Conservation (phyloP, 2,113 vertebrate species). For the Ibidorhyncha struthersii region DNA sequence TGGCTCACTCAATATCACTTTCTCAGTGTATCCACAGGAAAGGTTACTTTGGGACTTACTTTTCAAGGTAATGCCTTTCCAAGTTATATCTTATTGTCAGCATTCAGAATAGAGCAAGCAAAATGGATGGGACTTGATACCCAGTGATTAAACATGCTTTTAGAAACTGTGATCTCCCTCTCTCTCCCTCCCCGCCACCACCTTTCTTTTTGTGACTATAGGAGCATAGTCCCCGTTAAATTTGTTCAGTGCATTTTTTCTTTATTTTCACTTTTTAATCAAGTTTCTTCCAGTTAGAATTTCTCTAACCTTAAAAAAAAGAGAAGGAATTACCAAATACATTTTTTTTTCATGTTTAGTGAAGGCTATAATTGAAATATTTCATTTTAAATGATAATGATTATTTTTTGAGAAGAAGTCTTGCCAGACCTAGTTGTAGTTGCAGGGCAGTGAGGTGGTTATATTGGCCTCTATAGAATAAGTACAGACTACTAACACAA, state of each 20-base stretch:
- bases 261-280: background rate
- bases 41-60: background rate
- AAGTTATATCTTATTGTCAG: background rate
- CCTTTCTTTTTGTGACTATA: background rate
- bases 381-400: background rate
- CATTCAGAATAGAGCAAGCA: background rate
- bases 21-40: background rate
- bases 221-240: background rate
- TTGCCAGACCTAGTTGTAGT: background rate
- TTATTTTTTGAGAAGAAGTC: background rate
- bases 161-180: background rate
- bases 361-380: background rate
- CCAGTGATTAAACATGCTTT: background rate
- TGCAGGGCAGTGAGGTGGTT: background rate
- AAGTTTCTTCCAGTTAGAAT: background rate
- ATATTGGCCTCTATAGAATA: background rate
- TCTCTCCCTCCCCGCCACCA: accelerated
- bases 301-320: background rate
- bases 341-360: background rate
- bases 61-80: background rate
- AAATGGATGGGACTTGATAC: background rate
- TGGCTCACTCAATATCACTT: background rate
- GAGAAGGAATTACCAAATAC: background rate
- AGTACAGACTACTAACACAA: background rate
- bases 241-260: background rate